Base-by-base conservation (phyloP, 2,888 invertebrate species). In the Amiota communis region DNA sequence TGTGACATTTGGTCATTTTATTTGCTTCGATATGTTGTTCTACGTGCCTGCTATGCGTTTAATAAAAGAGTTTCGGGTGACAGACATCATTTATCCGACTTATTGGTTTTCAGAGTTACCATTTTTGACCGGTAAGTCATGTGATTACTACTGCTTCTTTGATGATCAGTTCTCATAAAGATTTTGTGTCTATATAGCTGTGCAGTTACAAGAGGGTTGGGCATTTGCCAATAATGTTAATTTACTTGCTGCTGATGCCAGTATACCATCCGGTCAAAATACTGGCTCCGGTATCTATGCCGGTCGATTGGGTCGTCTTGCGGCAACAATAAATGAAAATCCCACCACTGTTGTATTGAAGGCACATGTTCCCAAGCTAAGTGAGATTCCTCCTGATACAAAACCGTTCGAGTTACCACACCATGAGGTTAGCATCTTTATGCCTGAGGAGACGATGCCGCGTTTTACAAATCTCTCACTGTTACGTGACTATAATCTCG, bases 41-140 rank as follows among this genome's bases (percentile, higher is more conserved):
- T 91, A 93, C 81, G 91, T 92, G 3, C 96, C 96, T 0, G 92
- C 93, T 0, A 88, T 93, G 51, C 91, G 92, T 8, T 71, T 89
- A 11, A 47, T 88, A 0, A 63, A 73, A 70, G 78, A 85, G 2
- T 57, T 77, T 1, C 88, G 88, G 2, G 74, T 89, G 0, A 87
- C 78, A 0, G 87, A 90, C 61, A 80, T 90, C 36, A 75, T 81
- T 90, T 93, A 51, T 87, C 92, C 95, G 0, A 93, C 94, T 0
- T 93, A 94, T 87, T 97, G 97, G 97, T 94, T 94, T 81, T 94
- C 96, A 1, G 94, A 95, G 85, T 86, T 95, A 75, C 97, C 97
- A 0, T 95, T 89, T 68, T 72, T 89, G 51, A 80, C 84, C 1
- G 84, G 85, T 92, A 87, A 77, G 70, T 57, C n/a, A 11, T 8